Conservation (phyloP, 2,113 vertebrate genomes). For the Ictalurus punctatus region DNA sequence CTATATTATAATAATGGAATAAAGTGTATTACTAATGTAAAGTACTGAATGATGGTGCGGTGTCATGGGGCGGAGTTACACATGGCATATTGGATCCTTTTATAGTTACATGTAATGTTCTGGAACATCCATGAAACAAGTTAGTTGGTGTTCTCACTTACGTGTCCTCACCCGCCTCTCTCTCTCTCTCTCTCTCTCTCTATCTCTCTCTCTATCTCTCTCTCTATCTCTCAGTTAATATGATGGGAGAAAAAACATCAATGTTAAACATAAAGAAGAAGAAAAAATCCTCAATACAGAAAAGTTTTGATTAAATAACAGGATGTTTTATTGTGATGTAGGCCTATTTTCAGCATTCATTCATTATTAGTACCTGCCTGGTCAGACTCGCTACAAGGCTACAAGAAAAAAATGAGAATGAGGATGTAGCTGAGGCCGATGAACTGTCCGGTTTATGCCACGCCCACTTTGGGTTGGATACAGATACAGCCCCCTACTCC, state of each 20-base stretch:
- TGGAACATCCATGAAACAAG: not conserved
- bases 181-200: not conserved
- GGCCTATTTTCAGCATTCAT: not conserved
- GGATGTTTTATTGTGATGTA: not conserved
- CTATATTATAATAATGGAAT: not conserved
- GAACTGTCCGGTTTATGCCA: not conserved
- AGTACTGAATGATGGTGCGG: not conserved
- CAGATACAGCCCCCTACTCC: not conserved
- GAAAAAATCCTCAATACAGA: too few species aligned
- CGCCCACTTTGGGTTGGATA: not conserved
- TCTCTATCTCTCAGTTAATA: not conserved
- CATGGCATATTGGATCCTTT: not conserved
- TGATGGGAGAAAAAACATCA: too few species aligned
- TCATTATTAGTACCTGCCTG: not conserved
- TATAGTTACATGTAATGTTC: not conserved
- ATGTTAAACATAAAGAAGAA: too few species aligned
- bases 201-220: not conserved
- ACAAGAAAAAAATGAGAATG: not conserved
- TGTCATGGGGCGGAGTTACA: not conserved
- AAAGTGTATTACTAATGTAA: not conserved
- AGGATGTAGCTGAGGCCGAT: not conserved
- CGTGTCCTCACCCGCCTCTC: not conserved
- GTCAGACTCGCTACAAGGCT: not conserved
- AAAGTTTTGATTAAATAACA: not conserved
- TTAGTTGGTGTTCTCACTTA: not conserved